Evolutionary conservation across 1,140 invertebrate genomes (phyloP).

Genomic region (Pseudachorutes palmiensis): DNA sequence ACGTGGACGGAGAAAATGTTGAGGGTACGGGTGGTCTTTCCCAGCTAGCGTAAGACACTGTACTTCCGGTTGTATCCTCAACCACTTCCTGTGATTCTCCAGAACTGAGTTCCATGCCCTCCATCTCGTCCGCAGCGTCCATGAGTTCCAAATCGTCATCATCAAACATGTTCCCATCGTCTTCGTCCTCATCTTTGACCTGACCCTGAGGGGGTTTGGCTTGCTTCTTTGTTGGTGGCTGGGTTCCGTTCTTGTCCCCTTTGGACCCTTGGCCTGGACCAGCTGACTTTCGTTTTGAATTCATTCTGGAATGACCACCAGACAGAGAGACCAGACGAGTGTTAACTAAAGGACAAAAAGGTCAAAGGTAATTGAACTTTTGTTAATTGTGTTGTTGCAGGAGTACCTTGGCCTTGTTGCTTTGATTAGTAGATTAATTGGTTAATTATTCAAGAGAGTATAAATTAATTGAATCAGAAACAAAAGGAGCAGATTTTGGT

Average conservation of each 20-base stretch:
- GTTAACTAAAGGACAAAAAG: not conserved
- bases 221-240: not conserved
- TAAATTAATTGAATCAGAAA: too few relatives aligned
- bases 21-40: slow-evolving; percentile 56
- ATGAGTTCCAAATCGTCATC: slow-evolving; percentile 25
- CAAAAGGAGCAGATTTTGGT: too few relatives aligned
- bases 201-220: too few relatives aligned
- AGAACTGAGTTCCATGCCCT: slow-evolving; percentile 13
- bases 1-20: slow-evolving; percentile 55
- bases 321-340: not conserved
- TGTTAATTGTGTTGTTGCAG: too few relatives aligned
- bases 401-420: not conserved
- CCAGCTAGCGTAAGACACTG: slow-evolving; percentile 44
- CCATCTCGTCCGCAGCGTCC: slow-evolving; percentile 13
- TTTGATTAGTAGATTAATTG: not conserved
- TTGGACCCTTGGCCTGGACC: not conserved
- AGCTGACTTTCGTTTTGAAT: not conserved
- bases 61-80: slow-evolving; percentile 25
- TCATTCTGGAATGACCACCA: not conserved
- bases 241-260: not conserved
- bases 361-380: not conserved
- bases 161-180: slow-evolving; percentile 18
- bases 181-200: slow-evolving; percentile 24
- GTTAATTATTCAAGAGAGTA: not conserved
- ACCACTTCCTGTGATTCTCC: slow-evolving; percentile 28